Base-by-base conservation (phyloP, 2,888 invertebrate species). In the Polymixis lichenea region DNA sequence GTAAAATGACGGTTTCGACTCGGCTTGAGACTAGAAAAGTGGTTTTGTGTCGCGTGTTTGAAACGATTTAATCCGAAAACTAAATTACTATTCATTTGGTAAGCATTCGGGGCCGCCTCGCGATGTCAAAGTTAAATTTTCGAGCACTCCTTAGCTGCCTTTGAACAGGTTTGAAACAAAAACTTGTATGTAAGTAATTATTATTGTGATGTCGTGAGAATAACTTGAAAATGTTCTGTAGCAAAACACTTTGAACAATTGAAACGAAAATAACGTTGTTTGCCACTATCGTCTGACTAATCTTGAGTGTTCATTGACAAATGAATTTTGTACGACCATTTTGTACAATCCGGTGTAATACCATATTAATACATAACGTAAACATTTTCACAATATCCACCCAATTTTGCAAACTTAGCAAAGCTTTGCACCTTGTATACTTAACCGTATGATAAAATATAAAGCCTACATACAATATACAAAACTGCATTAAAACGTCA, bases 71-170 rank as follows among this genome's bases (percentile, higher is more conserved):
- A 96, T 96, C 93, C 94, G 91, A 94, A 95, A 95, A 94, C 94
- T 91, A 96, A 96, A 96, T 96, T 96, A 95, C 96, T 96, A 96
- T 96, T 96, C 95, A 96, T 96, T 96, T 96, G 92, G 94, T 94
- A 94, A 94, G 94, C 93, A 95, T 95, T 95, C 89, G 92, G 93
- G 93, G 93, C 91, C 92, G 94, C 93, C 90, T 91, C 87, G 89
- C 91, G 92, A 92, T 95, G 96, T 96, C 95, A 95, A 95, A 95
- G 91, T 94, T 93, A 92, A 92, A 92, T 92, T 92, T 92, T 90
- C 82, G 88, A 90, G 92, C 94, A 38, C 38, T 38, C 80, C 82
- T 83, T 80, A 75, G 74, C 9, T 74, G 71, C 86, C 77, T 88
- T 87, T 78, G 75, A 83, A 83, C 84, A 72, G 86, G 87, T 84